These are phyloP conservation scores for Tenthredo livida DNA, from an alignment of 2,888 invertebrate species.

Conservation along the genomic window DNA sequence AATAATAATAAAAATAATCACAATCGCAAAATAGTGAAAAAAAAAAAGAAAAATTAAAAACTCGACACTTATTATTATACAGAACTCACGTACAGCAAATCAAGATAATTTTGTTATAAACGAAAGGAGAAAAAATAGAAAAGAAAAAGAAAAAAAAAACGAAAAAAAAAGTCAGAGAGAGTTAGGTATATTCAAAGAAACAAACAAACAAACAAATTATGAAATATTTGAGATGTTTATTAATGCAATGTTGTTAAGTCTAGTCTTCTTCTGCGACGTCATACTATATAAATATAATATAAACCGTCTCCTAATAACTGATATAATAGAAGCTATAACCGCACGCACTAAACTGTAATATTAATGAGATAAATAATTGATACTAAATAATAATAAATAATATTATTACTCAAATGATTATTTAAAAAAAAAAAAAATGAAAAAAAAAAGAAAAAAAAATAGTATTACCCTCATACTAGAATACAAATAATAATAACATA, in stretches of 20 bases:
- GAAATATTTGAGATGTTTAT: conserved; percentile 69
- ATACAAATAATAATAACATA: conserved; percentile 23
- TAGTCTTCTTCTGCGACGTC: conserved; percentile 42
- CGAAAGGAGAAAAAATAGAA: conserved; percentile 31
- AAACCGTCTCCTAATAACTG: neutral
- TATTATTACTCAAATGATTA: conserved; percentile 15
- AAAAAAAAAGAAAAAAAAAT: neutral
- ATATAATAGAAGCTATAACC: conserved; percentile 38
- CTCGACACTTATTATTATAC: conserved; percentile 64
- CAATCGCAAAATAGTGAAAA: neutral
- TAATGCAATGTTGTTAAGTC: conserved; percentile 67
- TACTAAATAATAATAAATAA: conserved; percentile 29
- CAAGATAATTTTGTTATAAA: conserved; percentile 34
- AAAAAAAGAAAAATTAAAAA: conserved; percentile 58
- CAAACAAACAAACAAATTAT: conserved; percentile 61
- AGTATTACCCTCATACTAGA: neutral
- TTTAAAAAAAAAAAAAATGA: too few species aligned
- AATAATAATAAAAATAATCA: neutral
- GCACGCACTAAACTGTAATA: conserved; percentile 47
- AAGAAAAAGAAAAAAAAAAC: conserved; percentile 29
- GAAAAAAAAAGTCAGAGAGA: conserved; percentile 49
- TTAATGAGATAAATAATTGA: conserved; percentile 21
- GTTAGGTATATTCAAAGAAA: conserved; percentile 54
- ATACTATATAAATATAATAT: conserved; percentile 6
- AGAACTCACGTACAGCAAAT: conserved; percentile 37